Base-by-base conservation (phyloP, 2,113 vertebrate genomes). In the Sinocyclocheilus anshuiensis region DNA sequence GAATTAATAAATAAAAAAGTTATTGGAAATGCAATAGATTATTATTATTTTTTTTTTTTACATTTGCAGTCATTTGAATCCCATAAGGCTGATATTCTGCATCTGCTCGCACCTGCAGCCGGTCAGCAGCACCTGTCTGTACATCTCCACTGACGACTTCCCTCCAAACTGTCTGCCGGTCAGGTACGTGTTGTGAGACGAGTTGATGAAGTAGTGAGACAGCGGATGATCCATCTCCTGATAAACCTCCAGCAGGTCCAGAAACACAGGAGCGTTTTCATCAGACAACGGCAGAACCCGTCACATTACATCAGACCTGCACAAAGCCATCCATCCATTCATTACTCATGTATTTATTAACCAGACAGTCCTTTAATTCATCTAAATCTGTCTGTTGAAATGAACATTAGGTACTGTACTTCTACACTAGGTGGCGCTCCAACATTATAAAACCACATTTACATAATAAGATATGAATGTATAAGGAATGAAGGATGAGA, bases 151-250 rank as follows among this genome's bases (percentile, higher is more conserved):
- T 0, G 97, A 98, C 39, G 98, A 99, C 88, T 97, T 99, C 24
- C 98, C 98, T 3, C 98, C 98, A 84, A 99, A 99, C 94, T 99
- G 98, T 45, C 97, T 94, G 77, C 98, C 98, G 0, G 95, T 99
- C 91, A 99, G 94, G 92, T 99, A 99, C 0, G 97, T 99, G 93
- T 99, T 99, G 91, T 99, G 98, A 61, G 98, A 99, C 84, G 98
- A 99, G 89, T 96, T 98, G 91, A 99, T 99, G 91, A 98, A 99
- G 91, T 99, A 99, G 89, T 99, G 97, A 85, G 97, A 97, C 90
- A 99, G 93, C 0, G 98, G 94, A 48, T 99, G 98, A 75, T 99
- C 98, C 98, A 99, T 99, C 77, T 99, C 98, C 91, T 99, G 98
- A 92, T 99, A 99, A 9, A 98, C 93, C 89, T 99, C 98, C 92